Conservation (phyloP, 2,113 vertebrate genomes). For the Hemichromis elongatus region DNA sequence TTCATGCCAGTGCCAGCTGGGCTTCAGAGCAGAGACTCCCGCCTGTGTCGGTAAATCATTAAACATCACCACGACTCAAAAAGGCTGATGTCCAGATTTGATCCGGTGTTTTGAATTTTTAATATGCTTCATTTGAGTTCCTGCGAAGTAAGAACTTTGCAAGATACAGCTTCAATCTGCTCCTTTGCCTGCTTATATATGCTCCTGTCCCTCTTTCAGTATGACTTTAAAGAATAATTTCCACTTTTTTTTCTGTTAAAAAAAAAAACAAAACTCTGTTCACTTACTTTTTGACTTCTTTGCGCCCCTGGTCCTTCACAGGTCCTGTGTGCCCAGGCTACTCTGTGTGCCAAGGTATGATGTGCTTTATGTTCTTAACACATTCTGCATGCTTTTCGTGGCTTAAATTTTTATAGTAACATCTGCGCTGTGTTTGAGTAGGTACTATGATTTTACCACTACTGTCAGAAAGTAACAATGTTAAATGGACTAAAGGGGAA, state of each 20-base stretch:
- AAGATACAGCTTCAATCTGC: not conserved
- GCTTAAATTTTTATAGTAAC: not conserved
- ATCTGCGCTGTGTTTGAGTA: not conserved
- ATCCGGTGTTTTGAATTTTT: not conserved
- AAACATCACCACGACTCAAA: not conserved
- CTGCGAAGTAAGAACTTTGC: not conserved
- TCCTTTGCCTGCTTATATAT: not conserved
- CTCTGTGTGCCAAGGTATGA: conserved; percentile 49
- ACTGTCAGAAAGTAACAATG: not conserved
- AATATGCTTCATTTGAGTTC: not conserved
- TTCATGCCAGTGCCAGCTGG: conserved; percentile 67
- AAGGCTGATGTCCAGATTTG: not conserved
- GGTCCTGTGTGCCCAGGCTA: conserved; percentile 48
- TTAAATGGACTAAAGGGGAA: not conserved
- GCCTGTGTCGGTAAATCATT: conserved; percentile 67
- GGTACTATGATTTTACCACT: not conserved
- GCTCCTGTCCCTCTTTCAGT: not conserved
- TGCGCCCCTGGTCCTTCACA: not conserved
- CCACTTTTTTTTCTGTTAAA: not conserved
- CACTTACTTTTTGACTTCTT: not conserved
- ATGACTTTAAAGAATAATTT: not conserved
- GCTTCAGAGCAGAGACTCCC: conserved; percentile 64
- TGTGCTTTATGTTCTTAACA: not conserved
- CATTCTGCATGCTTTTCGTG: not conserved
- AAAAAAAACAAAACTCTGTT: not conserved